Evolutionary conservation across 1,140 invertebrate genomes (phyloP).

Genomic region (Drosophila orosa): DNA sequence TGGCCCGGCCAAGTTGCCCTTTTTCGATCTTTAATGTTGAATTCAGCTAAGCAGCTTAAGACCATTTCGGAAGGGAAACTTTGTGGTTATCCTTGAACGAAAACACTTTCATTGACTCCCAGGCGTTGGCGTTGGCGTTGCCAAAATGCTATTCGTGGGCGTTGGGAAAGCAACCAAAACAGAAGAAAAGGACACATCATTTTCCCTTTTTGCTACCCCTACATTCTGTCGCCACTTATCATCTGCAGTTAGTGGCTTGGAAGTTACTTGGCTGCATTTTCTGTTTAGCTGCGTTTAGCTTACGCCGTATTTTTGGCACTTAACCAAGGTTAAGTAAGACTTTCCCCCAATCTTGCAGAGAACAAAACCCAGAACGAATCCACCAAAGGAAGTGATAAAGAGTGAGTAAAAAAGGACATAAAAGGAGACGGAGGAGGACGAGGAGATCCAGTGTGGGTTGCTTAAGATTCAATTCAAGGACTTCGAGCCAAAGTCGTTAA

Average conservation of each 20-base stretch:
- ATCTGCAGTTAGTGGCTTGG: conserved; percentile 56
- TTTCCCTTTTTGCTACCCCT: not conserved
- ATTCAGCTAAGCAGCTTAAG: conserved; percentile 50
- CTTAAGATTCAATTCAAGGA: conserved; percentile 38
- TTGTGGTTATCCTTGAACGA: conserved; percentile 52
- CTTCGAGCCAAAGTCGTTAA: conserved; percentile 22
- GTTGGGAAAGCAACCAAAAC: conserved; percentile 23
- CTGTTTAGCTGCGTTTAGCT: conserved; percentile 50
- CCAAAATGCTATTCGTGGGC: conserved; percentile 31
- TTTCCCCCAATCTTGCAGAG: conserved; percentile 20
- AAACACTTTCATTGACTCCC: conserved; percentile 62
- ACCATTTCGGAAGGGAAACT: conserved; percentile 29
- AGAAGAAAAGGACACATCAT: conserved; percentile 29
- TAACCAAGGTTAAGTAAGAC: conserved; percentile 66
- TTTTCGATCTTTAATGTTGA: conserved; percentile 46
- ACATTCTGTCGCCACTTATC: conserved; percentile 18
- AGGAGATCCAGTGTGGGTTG: not conserved
- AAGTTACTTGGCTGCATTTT: conserved; percentile 58
- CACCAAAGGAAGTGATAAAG: conserved; percentile 34
- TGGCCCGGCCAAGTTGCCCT: conserved; percentile 6
- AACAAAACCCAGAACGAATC: conserved; percentile 27
- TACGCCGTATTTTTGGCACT: conserved; percentile 61
- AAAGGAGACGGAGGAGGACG: not conserved
- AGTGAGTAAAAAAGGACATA: conserved; percentile 16
- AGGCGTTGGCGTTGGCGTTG: conserved; percentile 14